Conservation (phyloP, 2,797 vertebrate genomes). For the Syngnathus rostellatus region DNA sequence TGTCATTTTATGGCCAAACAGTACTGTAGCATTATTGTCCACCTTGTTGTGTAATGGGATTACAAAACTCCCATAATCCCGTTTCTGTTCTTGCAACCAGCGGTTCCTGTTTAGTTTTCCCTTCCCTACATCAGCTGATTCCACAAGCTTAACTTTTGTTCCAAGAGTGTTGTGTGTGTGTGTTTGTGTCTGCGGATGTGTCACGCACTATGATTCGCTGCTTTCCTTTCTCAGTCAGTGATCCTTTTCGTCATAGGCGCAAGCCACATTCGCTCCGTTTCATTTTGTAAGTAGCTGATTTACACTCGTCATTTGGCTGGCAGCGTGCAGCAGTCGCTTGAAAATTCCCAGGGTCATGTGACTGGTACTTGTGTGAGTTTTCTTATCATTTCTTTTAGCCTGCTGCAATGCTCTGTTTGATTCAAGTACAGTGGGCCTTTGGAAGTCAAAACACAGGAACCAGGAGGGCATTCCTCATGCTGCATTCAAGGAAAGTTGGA, state of each 20-base stretch:
- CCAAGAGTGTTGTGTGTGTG: neutral
- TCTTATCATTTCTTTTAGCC: neutral
- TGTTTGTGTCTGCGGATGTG: neutral
- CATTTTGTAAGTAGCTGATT: slow-evolving; percentile 18
- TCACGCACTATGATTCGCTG: slow-evolving; percentile 18
- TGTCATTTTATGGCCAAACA: neutral
- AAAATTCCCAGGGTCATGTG: neutral
- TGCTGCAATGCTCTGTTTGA: neutral
- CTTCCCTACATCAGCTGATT: slow-evolving; percentile 31
- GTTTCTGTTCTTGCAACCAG: slow-evolving; percentile 23
- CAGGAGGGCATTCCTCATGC: neutral
- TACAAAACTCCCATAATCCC: neutral
- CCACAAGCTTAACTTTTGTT: slow-evolving; percentile 16
- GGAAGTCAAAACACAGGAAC: neutral
- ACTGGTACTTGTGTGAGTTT: slow-evolving; percentile 1
- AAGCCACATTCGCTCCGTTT: slow-evolving; percentile 6
- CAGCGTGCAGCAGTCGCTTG: neutral
- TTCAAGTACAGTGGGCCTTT: neutral
- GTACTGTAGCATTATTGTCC: neutral
- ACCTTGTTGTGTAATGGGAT: neutral
- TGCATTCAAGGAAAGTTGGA: no score
- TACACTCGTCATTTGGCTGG: neutral
- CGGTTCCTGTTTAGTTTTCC: slow-evolving; percentile 47
- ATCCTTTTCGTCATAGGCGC: slow-evolving; percentile 9
- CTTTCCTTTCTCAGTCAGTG: slow-evolving; percentile 47